Percentiles rank a stretch among this genome's conserved stretches.
Evolutionary conservation across 2,797 vertebrate genomes (phyloP).

Genomic region (Cyclopterus lumpus): DNA sequence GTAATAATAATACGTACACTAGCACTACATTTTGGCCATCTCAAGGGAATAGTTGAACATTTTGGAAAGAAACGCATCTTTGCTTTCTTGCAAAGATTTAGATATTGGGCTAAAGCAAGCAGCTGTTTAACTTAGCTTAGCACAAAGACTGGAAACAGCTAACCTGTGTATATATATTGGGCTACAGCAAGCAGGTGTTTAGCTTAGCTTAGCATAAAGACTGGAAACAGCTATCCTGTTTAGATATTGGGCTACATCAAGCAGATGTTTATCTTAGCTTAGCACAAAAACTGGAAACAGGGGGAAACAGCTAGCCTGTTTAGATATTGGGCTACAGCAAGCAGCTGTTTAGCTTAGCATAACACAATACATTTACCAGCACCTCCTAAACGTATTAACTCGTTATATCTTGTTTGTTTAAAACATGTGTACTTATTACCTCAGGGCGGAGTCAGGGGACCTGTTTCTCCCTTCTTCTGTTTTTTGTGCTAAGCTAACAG

Average conservation of each 20-base stretch:
- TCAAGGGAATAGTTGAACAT: constrained; percentile 30
- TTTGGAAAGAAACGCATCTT: constrained; percentile 7
- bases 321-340: no score
- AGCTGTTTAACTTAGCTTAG: background rate
- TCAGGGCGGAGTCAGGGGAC: background rate
- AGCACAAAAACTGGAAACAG: background rate
- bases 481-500: background rate
- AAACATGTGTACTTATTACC: background rate
- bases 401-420: background rate
- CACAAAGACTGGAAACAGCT: background rate
- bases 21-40: constrained; percentile 30
- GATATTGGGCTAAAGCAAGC: background rate
- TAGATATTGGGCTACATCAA: background rate
- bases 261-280: background rate
- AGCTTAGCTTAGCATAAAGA: background rate
- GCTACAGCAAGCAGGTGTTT: no score
- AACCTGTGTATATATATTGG: background rate
- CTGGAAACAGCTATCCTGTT: background rate
- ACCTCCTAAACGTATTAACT: background rate
- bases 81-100: background rate
- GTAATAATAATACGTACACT: background rate
- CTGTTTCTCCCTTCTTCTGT: background rate
- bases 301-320: background rate
- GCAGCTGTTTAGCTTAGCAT: no score
- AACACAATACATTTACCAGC: background rate